Evolutionary conservation across 1,140 invertebrate species (phyloP).

Genomic region (Calephelis virginiensis): DNA sequence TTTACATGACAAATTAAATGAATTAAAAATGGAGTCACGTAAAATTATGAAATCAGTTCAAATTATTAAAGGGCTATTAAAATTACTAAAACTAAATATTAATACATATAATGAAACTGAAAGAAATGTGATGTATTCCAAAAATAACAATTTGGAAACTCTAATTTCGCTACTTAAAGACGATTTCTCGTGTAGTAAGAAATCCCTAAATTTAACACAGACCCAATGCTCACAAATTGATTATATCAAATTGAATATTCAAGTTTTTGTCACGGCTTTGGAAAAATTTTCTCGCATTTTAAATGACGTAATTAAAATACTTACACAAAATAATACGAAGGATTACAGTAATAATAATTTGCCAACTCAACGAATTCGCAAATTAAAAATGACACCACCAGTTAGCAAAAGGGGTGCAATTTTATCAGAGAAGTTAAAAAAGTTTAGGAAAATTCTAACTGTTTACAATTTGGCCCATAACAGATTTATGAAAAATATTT

Average conservation of each 20-base stretch:
- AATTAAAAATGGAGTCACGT: conserved; percentile 45
- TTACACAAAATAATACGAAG: conserved; percentile 28
- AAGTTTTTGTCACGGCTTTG: conserved; percentile 48
- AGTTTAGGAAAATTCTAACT: conserved; percentile 44
- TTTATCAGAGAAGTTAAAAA: conserved; percentile 34
- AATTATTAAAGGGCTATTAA: conserved; percentile 53
- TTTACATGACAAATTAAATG: conserved; percentile 42
- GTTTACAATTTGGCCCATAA: conserved; percentile 57
- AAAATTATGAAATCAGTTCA: conserved; percentile 47
- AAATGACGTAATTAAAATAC: conserved; percentile 47
- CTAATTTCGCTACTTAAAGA: conserved; percentile 46
- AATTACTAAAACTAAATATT: conserved; percentile 38
- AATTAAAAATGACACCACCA: neutral
- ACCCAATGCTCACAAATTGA: conserved; percentile 43
- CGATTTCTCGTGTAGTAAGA: conserved; percentile 26
- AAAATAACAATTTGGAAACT: conserved; percentile 41
- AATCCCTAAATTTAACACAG: conserved; percentile 29
- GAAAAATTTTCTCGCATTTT: conserved; percentile 51
- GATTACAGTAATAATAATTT: neutral
- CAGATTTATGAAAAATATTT: conserved; percentile 54
- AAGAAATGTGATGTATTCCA: conserved; percentile 12
- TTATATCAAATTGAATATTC: conserved; percentile 53
- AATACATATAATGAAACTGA: conserved; percentile 7
- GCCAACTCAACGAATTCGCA: neutral
- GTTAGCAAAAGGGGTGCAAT: conserved; percentile 22